phyloP scores from a whole-genome alignment of 2,113 vertebrate species.

The Petrocephalus microphthalmus region DNA sequence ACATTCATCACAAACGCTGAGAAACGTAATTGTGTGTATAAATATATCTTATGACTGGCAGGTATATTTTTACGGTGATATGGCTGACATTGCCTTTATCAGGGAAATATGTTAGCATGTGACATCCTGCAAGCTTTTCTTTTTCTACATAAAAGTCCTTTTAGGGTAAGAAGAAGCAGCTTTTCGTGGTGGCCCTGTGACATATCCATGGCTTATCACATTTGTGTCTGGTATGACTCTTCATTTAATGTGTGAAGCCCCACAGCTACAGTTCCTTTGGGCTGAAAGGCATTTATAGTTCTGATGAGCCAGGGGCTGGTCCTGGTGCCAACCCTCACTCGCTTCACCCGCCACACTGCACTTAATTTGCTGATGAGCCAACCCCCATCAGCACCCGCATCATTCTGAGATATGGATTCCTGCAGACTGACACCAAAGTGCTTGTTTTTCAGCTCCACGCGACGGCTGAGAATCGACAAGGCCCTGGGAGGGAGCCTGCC shows the following conservation, averaged over 20 bases:
- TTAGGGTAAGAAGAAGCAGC: not conserved
- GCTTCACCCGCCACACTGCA: not conserved
- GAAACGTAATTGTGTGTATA: not conserved
- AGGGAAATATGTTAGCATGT: not conserved
- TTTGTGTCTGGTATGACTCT: not conserved
- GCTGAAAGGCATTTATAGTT: not conserved
- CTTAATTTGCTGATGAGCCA: not conserved
- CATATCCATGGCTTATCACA: not conserved
- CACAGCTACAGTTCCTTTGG: not conserved
- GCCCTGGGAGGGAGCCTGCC: constrained; percentile 14
- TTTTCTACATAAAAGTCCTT: not conserved
- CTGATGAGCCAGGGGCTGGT: not conserved
- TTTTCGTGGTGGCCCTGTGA: not conserved
- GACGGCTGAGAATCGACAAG: constrained; percentile 14
- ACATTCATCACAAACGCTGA: not conserved
- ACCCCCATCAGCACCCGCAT: not conserved
- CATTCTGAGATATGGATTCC: constrained; percentile 13
- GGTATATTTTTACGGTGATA: not conserved
- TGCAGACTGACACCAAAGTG: constrained; percentile 27
- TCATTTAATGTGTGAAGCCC: not conserved
- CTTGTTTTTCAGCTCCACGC: constrained; percentile 43
- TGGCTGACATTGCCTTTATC: not conserved
- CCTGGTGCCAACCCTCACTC: not conserved
- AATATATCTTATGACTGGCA: not conserved
- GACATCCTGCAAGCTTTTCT: not conserved